phyloP scores from a whole-genome alignment of 2,888 invertebrate genomes.

The Cerastis leucographa region DNA sequence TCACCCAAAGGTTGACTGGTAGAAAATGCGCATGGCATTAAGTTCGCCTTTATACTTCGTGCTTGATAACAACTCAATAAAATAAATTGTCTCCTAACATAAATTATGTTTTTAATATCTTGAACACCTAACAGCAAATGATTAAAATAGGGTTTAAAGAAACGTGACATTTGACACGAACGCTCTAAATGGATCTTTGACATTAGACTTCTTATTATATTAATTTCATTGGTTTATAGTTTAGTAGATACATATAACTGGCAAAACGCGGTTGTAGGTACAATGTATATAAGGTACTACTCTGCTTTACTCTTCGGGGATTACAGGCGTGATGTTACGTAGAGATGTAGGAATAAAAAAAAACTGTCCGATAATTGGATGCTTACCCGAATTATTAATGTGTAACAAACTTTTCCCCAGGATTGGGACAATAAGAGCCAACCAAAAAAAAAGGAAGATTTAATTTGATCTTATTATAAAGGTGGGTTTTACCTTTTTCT shows the following conservation, averaged over 20 bases:
- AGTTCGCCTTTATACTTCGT: no score
- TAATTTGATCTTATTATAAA: background rate
- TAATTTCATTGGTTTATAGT: background rate
- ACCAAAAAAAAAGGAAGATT: background rate
- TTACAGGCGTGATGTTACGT: background rate
- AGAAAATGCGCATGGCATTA: no score
- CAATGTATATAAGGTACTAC: background rate
- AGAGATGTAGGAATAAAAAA: no score
- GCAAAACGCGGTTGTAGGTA: background rate
- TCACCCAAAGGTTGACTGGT: no score
- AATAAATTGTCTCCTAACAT: background rate
- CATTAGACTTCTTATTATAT: background rate
- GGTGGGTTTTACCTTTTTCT: background rate
- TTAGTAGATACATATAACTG: background rate
- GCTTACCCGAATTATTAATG: no score
- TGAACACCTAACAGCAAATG: background rate
- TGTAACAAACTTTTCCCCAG: no score
- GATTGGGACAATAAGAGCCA: no score
- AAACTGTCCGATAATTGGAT: no score
- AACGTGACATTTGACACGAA: constrained; percentile 23
- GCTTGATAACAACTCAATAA: no score
- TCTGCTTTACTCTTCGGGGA: background rate
- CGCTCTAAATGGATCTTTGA: background rate
- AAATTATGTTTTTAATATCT: background rate
- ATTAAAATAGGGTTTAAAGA: background rate